Conservation (phyloP, 2,888 invertebrate species). For the Cheilosia scutellata region DNA sequence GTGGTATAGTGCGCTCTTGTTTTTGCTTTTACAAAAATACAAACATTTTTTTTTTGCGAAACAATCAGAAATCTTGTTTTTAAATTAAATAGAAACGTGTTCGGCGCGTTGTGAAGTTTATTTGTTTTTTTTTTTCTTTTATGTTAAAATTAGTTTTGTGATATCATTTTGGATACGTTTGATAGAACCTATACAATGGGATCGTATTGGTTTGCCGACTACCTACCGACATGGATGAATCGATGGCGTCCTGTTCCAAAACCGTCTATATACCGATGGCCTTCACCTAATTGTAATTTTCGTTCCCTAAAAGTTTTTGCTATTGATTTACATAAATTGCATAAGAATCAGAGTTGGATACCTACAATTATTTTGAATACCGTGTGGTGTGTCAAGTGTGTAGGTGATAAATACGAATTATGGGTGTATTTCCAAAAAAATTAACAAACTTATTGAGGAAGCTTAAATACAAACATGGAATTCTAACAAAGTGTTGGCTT, state of each 20-base stretch:
- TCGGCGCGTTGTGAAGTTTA: constrained; percentile 4
- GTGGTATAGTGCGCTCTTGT: constrained; percentile 35
- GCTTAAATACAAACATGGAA: constrained; percentile 7
- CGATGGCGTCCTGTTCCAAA: constrained; percentile 80
- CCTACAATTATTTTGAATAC: background rate
- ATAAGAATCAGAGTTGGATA: constrained; percentile 21
- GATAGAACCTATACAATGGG: constrained; percentile 37
- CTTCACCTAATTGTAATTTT: constrained; percentile 56
- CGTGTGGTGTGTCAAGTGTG: constrained; percentile 17
- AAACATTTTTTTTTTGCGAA: constrained; percentile 12
- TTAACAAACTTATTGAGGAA: constrained; percentile 25
- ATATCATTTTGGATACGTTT: constrained; percentile 27
- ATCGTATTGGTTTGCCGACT: constrained; percentile 80
- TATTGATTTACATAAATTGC: constrained; percentile 4
- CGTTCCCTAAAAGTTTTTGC: background rate
- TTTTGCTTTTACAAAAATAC: constrained; percentile 18
- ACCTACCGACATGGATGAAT: constrained; percentile 81
- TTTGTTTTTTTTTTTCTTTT: constrained; percentile 1
- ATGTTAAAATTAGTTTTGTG: constrained; percentile 54
- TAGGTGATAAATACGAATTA: constrained; percentile 21
- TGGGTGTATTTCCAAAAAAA: constrained; percentile 35
- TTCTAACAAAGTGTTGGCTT: constrained; percentile 20
- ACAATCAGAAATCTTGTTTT: constrained; percentile 27
- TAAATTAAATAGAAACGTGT: constrained; percentile 14
- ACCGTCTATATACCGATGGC: constrained; percentile 57